phyloP scores from a whole-genome alignment of 1,140 invertebrate genomes.

The Bombus confusus region DNA sequence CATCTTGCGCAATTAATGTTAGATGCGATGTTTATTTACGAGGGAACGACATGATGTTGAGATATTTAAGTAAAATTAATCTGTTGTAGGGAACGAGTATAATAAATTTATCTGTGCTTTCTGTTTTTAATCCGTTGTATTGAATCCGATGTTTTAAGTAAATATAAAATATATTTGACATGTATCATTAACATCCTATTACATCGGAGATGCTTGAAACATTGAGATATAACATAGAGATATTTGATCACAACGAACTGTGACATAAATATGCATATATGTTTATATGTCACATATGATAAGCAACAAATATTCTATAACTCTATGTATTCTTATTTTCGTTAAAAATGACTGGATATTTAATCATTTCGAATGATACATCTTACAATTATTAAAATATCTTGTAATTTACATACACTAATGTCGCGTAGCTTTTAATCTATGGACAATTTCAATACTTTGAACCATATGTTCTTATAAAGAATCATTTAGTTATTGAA shows the following conservation, averaged over 20 bases:
- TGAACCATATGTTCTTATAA: neutral
- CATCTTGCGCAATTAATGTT: conserved; percentile 77
- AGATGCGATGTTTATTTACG: conserved; percentile 77
- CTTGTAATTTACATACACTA: neutral
- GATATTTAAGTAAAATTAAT: neutral
- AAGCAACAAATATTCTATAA: conserved; percentile 4
- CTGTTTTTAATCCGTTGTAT: conserved; percentile 16
- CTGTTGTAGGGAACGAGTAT: conserved; percentile 2
- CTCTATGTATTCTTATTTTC: conserved; percentile 1
- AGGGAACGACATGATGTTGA: conserved; percentile 57
- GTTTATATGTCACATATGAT: neutral
- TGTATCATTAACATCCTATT: neutral
- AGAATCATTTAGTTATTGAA: neutral
- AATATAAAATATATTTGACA: conserved; percentile 28
- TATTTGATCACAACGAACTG: neutral
- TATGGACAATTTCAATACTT: neutral
- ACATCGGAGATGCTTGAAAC: neutral
- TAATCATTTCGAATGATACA: neutral
- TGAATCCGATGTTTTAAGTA: conserved; percentile 6
- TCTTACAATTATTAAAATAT: neutral
- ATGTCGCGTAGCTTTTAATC: neutral
- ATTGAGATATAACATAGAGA: neutral
- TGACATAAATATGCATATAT: conserved; percentile 2
- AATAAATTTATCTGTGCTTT: conserved; percentile 16
- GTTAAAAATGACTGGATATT: neutral